Evolutionary conservation across 2,888 invertebrate genomes (phyloP), one percentile per base, ranked within the genome.

Genomic region (Sarcophaga rosellei): DNA sequence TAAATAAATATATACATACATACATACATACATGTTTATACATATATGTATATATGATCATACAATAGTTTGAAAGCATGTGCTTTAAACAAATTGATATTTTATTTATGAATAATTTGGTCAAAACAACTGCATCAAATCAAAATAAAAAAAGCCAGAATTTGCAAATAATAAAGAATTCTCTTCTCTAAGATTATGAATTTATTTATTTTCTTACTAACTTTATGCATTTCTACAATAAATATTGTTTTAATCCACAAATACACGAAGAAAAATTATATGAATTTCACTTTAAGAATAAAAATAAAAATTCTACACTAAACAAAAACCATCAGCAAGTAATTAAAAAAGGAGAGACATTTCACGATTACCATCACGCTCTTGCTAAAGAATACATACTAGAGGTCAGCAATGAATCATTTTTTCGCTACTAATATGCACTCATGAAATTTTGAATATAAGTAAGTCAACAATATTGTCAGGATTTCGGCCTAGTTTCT

Each of bases 81-180:
- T 53, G 53, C 61, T 61, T 68, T 47, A 70, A 53, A 70, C 69
- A 77, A 82, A 61, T 79, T 53, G 53, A 66, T 78, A 73, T 74
- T 63, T 81, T 84, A 72, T 86, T 84, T 75, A 75, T 62, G 75
- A 75, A 81, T 69, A 63, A 69, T 35, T 68, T 75, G 53, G 53
- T 4, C 17, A 53, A 53, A 53, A 35, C 35, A 53, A 53, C 53
- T 53, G 53, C 53, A 53, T 12, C 53, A 53, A 53, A 53, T 15
- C 15, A 53, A 53, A 53, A 15, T 1, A 53, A 53, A 53, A 53
- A 15, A 5, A 53, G 8, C 35, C 10, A 65, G 15, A 57, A 44
- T 23, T 66, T 77, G 17, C 20, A 68, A 47, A 15, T 25, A 59
- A 45, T 61, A 61, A 6, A 44, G 1, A 23, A 63, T 59, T 61